phyloP scores from a whole-genome alignment of 53 echinoderm and acorn worm species.

The Temnopleurus reevesii region DNA sequence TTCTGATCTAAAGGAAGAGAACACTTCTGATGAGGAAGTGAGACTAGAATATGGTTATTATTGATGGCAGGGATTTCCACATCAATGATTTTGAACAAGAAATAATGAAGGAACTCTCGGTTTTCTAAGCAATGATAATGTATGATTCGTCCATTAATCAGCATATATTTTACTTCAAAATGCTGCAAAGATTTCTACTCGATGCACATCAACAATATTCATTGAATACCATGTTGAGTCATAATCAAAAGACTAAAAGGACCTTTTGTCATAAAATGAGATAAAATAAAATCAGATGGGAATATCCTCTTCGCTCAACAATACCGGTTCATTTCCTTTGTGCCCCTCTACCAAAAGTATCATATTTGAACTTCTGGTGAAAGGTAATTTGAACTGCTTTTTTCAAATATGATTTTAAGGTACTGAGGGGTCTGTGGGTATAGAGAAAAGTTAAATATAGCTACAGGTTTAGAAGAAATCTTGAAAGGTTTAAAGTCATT shows the following conservation, averaged over 20 bases:
- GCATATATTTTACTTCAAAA: background rate
- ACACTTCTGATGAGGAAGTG: no score
- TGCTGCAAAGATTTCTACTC: background rate
- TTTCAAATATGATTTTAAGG: background rate
- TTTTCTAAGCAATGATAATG: no score
- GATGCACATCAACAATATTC: background rate
- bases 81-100: no score
- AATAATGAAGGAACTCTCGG: no score
- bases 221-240: background rate
- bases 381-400: background rate
- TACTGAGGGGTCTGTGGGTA: background rate
- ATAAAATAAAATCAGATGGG: background rate
- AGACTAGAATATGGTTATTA: no score
- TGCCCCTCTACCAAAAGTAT: background rate
- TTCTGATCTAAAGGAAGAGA: no score
- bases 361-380: background rate
- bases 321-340: background rate
- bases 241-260: background rate
- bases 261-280: background rate
- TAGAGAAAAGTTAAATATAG: background rate
- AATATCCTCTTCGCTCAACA: conserved; percentile 1
- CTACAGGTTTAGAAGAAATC: background rate
- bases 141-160: background rate
- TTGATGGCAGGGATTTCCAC: no score
- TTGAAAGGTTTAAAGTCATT: background rate